Base-by-base conservation (phyloP, 2,797 vertebrate genomes). In the Epinephelus awoara region DNA sequence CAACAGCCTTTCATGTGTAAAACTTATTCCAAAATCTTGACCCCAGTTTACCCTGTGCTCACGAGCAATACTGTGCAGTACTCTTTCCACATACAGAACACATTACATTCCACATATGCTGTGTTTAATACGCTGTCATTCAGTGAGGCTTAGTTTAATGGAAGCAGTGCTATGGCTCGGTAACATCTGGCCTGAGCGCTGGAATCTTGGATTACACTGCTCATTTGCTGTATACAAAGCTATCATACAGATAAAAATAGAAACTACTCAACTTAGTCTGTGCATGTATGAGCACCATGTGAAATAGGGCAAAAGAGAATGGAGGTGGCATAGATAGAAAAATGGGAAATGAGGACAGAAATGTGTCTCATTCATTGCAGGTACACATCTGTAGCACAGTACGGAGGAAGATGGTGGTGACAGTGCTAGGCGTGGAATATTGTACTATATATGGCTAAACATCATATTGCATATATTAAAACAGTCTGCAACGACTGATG, bases 121-220 rank as follows among this genome's bases (percentile, higher is more conserved):
- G 44, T n/a, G 58, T 47, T 80, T 19, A 83, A 72, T 42, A 40
- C 2, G 2, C 66, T 42, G 47, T 71, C 75, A 80, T 44, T 85
- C 69, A 76, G 12, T 1, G 17, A 77, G 79, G 79, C 66, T 91
- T 79, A 80, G 77, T 66, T 61, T 83, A 78, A 81, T 86, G 44
- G n/a, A 77, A 81, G 62, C 57, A 71, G 34, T 21, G 58, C 56
- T 40, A 12, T 1, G 66, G 29, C 70, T 85, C 13, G 18, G 42
- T 55, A 62, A 85, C 85, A 92, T 89, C 85, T 90, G 85, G 82
- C 59, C 50, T n/a, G 42, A 83, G 83, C 40, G 18, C 65, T 75
- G 79, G 76, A 88, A 87, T 80, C 67, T 63, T 63, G 49, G 52
- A 70, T 67, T 84, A 71, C 56, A 75, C 47, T 47, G n/a, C 61